Conservation (phyloP, 2,888 invertebrate genomes). For the Hydriomena furcata region DNA sequence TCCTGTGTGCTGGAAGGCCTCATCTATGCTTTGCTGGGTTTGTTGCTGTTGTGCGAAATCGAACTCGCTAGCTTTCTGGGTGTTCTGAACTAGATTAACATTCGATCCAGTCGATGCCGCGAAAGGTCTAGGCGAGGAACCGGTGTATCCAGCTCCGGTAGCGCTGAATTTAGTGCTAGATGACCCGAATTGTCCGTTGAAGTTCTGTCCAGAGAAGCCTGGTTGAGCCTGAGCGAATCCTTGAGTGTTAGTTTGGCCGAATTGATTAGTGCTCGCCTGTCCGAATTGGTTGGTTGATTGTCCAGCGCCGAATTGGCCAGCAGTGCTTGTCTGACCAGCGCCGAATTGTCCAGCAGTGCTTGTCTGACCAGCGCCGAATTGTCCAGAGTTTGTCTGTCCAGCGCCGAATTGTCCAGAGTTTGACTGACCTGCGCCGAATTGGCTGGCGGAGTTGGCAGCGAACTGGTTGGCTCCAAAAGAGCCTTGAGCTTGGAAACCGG, state of each 20-base stretch:
- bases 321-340: neutral
- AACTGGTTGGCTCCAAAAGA: constrained; percentile 24
- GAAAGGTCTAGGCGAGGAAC: constrained; percentile 71
- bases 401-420: constrained; percentile 13
- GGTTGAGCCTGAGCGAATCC: neutral
- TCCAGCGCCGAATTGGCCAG: neutral
- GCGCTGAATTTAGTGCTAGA: constrained; percentile 48
- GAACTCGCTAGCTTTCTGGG: constrained; percentile 58
- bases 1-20: constrained; percentile 62
- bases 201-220: constrained; percentile 9
- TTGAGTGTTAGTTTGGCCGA: neutral
- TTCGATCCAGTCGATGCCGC: constrained; percentile 58
- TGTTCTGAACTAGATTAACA: constrained; percentile 64
- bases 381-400: neutral
- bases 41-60: constrained; percentile 67
- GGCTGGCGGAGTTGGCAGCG: constrained; percentile 21
- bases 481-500: constrained; percentile 31
- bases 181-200: constrained; percentile 30
- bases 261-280: neutral
- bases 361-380: constrained; percentile 1
- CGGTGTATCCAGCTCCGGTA: constrained; percentile 53
- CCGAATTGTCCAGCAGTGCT: constrained; percentile 2
- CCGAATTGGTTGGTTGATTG: neutral
- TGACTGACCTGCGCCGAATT: constrained; percentile 11
- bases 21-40: constrained; percentile 63